A percentile compares a stretch with the other conserved stretches of the same genome.
Evolutionary conservation across 2,888 invertebrate genomes (phyloP).

Genomic region (Muschampia plurimacula): DNA sequence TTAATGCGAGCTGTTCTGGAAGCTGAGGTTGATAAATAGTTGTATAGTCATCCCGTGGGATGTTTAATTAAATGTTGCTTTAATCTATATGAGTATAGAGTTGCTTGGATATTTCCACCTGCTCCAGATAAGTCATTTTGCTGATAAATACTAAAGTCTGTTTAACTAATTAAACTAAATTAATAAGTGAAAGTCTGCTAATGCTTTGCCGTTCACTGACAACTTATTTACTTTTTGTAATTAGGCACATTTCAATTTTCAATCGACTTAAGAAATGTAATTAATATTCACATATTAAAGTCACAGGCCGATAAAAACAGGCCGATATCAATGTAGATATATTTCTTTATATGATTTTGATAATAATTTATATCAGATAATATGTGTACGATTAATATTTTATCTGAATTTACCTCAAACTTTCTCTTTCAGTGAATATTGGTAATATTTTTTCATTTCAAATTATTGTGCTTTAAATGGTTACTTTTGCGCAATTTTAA

Average conservation of each 20-base stretch:
- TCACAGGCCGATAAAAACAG: no score
- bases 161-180: background rate
- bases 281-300: no score
- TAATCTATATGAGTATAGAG: slow-evolving; percentile 13
- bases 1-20: slow-evolving; percentile 25
- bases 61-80: slow-evolving; percentile 33
- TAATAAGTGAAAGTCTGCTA: slow-evolving; percentile 10
- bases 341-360: no score
- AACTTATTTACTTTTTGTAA: background rate
- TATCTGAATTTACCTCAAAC: background rate
- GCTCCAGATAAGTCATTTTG: background rate
- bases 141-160: background rate
- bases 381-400: no score
- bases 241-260: background rate
- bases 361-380: no score
- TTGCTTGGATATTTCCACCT: background rate
- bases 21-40: slow-evolving; percentile 29
- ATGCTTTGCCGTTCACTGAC: background rate
- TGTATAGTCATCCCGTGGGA: slow-evolving; percentile 25
- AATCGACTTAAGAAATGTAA: no score
- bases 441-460: background rate
- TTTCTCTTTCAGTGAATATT: background rate
- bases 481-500: slow-evolving; percentile 14
- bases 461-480: background rate
- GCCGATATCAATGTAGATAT: no score